These are phyloP conservation scores for Coenonympha glycerion DNA, from an alignment of 2,888 invertebrate species.

Conservation along the genomic window DNA sequence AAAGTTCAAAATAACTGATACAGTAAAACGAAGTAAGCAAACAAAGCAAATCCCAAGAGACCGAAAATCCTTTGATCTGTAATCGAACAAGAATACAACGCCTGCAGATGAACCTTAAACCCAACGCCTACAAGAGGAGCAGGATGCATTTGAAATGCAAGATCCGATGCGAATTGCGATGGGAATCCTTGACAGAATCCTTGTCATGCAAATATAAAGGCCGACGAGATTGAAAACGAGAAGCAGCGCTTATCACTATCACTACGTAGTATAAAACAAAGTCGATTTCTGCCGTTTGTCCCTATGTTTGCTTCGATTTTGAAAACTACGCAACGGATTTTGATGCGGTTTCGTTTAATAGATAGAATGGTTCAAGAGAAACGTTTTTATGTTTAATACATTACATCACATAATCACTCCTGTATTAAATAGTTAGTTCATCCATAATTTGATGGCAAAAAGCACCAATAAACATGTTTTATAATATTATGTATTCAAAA, in stretches of 20 bases:
- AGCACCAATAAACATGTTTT: too few relatives aligned
- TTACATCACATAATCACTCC: too few relatives aligned
- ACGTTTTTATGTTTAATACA: too few relatives aligned
- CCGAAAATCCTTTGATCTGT: background rate
- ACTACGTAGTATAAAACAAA: background rate
- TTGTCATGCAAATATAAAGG: conserved; percentile 10
- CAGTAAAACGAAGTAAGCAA: too few relatives aligned
- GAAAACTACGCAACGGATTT: background rate
- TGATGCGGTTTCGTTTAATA: too few relatives aligned
- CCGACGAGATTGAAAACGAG: conserved; percentile 6
- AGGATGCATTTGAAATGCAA: conserved; percentile 12
- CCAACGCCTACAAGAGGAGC: conserved; percentile 1
- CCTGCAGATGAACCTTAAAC: background rate
- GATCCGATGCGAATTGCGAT: conserved; percentile 7
- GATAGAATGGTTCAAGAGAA: too few relatives aligned
- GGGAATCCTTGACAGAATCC: conserved; percentile 1
- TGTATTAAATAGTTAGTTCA: too few relatives aligned
- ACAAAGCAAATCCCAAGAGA: background rate
- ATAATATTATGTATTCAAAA: too few relatives aligned
- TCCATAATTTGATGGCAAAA: too few relatives aligned
- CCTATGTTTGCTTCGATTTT: too few relatives aligned
- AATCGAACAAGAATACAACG: background rate
- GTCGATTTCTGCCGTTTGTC: too few relatives aligned
- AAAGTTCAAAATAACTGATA: too few relatives aligned
- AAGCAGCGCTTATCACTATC: background rate